A percentile compares a stretch with the other conserved stretches of the same genome.
Evolutionary conservation across 1,140 invertebrate genomes (phyloP).

Genomic region (Galleria mellonella): DNA sequence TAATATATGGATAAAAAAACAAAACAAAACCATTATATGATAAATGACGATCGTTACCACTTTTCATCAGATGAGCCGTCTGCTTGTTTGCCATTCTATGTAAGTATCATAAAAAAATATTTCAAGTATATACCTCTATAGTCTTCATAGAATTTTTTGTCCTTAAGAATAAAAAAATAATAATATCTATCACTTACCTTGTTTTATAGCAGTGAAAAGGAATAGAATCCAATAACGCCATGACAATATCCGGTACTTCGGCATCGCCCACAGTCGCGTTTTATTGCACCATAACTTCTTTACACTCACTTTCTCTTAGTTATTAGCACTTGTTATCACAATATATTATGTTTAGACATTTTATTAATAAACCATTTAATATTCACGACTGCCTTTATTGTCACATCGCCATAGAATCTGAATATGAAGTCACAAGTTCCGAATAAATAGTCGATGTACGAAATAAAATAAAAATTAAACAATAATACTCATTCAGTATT

Average conservation of each 20-base stretch:
- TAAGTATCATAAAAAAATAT: no score
- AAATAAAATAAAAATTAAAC: conserved; percentile 5
- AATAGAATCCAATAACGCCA: conserved; percentile 16
- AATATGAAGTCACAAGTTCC: not conserved
- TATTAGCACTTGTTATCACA: conserved; percentile 22
- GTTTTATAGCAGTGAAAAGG: conserved; percentile 20
- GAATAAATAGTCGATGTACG: no score
- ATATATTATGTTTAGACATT: conserved; percentile 6
- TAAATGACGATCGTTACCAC: no score
- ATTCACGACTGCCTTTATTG: conserved; percentile 8
- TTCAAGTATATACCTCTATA: no score
- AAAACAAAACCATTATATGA: no score
- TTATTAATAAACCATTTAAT: conserved; percentile 3
- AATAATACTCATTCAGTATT: no score
- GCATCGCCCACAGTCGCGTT: conserved; percentile 25
- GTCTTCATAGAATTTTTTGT: no score
- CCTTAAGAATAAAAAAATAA: no score
- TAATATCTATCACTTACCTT: conserved; percentile 31
- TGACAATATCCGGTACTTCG: conserved; percentile 18
- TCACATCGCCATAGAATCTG: conserved; percentile 6
- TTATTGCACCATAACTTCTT: conserved; percentile 16
- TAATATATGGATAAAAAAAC: no score
- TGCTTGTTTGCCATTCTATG: no score
- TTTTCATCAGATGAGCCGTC: no score
- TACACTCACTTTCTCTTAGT: conserved; percentile 19